Conservation (phyloP, 2,113 vertebrate species). For the Platycercus adscitus region DNA sequence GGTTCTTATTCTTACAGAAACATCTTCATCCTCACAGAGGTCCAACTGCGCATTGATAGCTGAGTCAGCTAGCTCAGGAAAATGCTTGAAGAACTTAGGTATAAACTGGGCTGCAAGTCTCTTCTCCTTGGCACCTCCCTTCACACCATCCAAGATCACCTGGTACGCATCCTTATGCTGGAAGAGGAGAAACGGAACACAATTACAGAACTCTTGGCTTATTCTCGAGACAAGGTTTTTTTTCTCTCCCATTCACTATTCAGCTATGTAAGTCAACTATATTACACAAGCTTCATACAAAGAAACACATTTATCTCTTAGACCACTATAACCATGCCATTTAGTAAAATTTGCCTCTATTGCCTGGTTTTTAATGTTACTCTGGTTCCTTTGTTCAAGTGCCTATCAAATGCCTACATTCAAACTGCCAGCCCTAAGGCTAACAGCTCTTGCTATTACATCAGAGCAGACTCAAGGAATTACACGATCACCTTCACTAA, state of each 20-base stretch:
- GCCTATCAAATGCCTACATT: not conserved
- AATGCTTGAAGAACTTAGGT: constrained; percentile 98
- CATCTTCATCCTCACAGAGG: constrained; percentile 98
- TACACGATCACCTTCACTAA: not conserved
- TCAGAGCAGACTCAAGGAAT: not conserved
- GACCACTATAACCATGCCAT: not conserved
- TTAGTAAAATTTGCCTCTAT: not conserved
- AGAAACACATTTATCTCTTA: not conserved
- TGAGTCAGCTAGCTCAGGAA: constrained; percentile 93
- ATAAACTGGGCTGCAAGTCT: constrained; percentile 97
- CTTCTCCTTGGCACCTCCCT: constrained; percentile 97
- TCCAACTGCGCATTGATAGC: constrained; percentile 98
- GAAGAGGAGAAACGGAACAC: not conserved
- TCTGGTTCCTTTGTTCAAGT: not conserved
- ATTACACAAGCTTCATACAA: not conserved
- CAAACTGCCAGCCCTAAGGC: not conserved
- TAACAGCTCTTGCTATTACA: not conserved
- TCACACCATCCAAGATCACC: constrained; percentile 92
- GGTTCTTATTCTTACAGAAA: constrained; percentile 85
- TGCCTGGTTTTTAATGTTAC: not conserved
- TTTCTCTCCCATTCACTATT: not conserved
- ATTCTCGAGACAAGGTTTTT: not conserved
- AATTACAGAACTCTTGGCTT: not conserved
- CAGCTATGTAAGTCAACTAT: not conserved
- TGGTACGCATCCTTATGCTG: constrained; percentile 98